Base-by-base conservation (phyloP, 2,113 vertebrate genomes). In the Cinclus cinclus region DNA sequence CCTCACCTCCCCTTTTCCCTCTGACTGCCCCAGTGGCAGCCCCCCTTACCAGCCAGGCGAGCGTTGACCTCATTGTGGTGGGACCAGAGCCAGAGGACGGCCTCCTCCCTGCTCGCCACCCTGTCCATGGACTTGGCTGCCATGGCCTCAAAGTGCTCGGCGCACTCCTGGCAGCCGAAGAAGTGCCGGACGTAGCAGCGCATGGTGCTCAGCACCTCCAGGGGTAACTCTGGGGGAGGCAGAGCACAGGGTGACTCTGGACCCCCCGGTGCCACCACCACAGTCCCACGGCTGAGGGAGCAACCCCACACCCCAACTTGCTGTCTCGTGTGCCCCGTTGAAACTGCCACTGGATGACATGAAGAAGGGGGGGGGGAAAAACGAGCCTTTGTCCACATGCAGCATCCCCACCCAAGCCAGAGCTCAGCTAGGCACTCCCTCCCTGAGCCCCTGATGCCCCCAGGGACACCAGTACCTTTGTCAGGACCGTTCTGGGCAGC, bases 51-150 rank as follows among this genome's bases (percentile, higher is more conserved):
- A 13, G 99, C 98, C 24, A 99, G 96, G 90, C 99, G 98, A 88
- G 97, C 98, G 13, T 99, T 99, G 95, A 99, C 99, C 1, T 28
- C 87, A 69, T 99, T 99, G 98, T 99, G 99, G 63, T 97, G 97
- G 7, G 97, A 97, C 99, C 99, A 99, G 84, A 99, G 97, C 99
- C 99, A 99, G 74, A 98, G 95, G 7, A 98, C 50, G 0, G 99
- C 98, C 1, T 65, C 53, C 1, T 97, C 46, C 25, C 92, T 76
- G 4, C 96, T 93, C 0, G 23, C 27, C 91, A 98, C 98, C 21
- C 3, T 55, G 39, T 64, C 7, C 98, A 99, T 95, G 92, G 98
- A 98, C 73, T 98, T 95, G 1, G 82, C 64, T 0, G 99, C 99
- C 99, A 99, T 99, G 95, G 92, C 94, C 96, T 99, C 98, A 0